These are phyloP conservation scores for Oreortyx pictus DNA, from an alignment of 2,797 vertebrate species.

Conservation along the genomic window DNA sequence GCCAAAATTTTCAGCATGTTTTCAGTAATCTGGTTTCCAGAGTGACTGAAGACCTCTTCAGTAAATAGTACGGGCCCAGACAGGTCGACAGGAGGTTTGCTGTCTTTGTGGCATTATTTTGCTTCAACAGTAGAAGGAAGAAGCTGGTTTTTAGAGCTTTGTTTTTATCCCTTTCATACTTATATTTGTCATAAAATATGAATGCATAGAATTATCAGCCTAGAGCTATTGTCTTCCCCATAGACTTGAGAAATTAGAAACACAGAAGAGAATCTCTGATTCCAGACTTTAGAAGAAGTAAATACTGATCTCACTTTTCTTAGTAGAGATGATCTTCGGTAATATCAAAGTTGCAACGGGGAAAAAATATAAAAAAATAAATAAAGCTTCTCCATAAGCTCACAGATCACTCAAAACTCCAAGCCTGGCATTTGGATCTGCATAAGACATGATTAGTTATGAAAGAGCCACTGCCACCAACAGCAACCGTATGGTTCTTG, in stretches of 20 bases:
- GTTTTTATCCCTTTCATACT: conserved; percentile 26
- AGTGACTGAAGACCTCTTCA: background rate
- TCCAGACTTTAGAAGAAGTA: conserved; percentile 35
- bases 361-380: no score
- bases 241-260: conserved; percentile 50
- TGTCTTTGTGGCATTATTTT: background rate
- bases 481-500: background rate
- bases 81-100: background rate
- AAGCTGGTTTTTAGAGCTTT: conserved; percentile 10
- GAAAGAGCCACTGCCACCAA: background rate
- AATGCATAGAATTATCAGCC: conserved; percentile 51
- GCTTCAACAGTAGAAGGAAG: background rate
- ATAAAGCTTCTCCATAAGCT: background rate
- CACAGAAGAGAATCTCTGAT: conserved; percentile 6
- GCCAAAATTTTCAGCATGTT: background rate
- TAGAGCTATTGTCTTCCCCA: conserved; percentile 47
- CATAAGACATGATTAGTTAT: background rate
- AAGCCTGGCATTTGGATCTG: background rate
- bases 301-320: conserved; percentile 12
- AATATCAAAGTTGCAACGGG: background rate
- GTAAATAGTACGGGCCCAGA: background rate
- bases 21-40: background rate
- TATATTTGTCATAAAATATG: conserved; percentile 52
- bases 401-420: background rate
- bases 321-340: background rate